A percentile compares a stretch with the other conserved stretches of the same genome.
Evolutionary conservation across 2,888 invertebrate genomes (phyloP).

Genomic region (Geotrupes spiniger): DNA sequence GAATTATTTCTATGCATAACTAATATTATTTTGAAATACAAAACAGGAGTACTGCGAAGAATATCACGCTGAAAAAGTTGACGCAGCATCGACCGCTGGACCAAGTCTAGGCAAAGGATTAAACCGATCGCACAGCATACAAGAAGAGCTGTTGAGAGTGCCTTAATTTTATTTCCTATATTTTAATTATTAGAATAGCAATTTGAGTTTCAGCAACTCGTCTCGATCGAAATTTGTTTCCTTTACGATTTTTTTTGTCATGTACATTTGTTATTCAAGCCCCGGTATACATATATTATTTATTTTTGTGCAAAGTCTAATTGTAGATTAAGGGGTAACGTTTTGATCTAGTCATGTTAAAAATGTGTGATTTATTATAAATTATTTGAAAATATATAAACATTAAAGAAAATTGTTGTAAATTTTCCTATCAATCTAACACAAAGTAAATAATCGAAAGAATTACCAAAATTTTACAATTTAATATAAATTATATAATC

Average conservation of each 20-base stretch:
- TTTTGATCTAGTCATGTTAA: constrained; percentile 3
- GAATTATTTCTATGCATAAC: constrained; percentile 5
- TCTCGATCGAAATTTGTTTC: too few relatives aligned
- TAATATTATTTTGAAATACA: background rate
- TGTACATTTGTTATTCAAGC: constrained; percentile 1
- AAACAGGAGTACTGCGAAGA: constrained; percentile 73
- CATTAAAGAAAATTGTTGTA: too few relatives aligned
- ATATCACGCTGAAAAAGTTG: constrained; percentile 70
- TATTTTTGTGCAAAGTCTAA: background rate
- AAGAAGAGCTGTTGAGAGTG: constrained; percentile 72
- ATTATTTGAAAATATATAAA: too few relatives aligned
- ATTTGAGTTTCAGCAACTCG: too few relatives aligned
- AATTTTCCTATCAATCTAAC: too few relatives aligned
- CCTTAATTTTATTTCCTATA: too few relatives aligned
- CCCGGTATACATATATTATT: background rate
- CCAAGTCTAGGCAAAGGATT: constrained; percentile 54
- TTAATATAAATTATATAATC: too few relatives aligned
- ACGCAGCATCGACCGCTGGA: constrained; percentile 58
- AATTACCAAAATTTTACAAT: too few relatives aligned
- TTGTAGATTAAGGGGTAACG: background rate
- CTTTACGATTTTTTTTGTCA: background rate
- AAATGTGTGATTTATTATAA: constrained; percentile 2
- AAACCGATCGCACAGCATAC: constrained; percentile 77
- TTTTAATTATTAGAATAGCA: too few relatives aligned
- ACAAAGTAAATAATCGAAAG: too few relatives aligned